phyloP scores from a whole-genome alignment of 1,140 invertebrate genomes.

The Bombus difficillimus region DNA sequence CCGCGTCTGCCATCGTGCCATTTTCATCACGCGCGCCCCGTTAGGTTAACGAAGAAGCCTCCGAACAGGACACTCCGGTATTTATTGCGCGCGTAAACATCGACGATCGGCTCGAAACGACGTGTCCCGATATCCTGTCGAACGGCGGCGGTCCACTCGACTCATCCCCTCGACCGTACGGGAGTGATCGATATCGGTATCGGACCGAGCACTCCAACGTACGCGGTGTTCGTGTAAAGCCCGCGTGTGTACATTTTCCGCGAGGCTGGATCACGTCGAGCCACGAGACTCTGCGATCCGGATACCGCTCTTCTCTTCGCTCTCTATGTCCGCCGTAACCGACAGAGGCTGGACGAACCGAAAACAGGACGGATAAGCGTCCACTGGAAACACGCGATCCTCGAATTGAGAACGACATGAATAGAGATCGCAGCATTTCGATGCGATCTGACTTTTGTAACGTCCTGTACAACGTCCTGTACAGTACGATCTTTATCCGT shows the following conservation, averaged over 20 bases:
- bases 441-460: not conserved
- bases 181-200: constrained; percentile 24
- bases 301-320: not conserved
- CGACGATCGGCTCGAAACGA: constrained; percentile 17
- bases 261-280: constrained; percentile 15
- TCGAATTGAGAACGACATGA: not conserved
- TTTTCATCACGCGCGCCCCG: not conserved
- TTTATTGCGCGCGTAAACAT: constrained; percentile 31
- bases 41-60: constrained; percentile 18
- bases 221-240: not conserved
- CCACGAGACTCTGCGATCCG: constrained; percentile 8
- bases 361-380: constrained; percentile 16
- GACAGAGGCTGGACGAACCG: not conserved
- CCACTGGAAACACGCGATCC: not conserved
- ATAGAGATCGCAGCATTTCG: not conserved
- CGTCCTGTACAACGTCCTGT: not conserved
- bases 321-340: not conserved
- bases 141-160: constrained; percentile 7
- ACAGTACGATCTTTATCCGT: not conserved
- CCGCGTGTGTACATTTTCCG: constrained; percentile 27
- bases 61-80: not conserved
- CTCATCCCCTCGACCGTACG: not conserved
- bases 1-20: no score
- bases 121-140: constrained; percentile 20
- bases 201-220: not conserved